Evolutionary conservation across 2,888 invertebrate species (phyloP), one percentile per base, ranked within the genome.

Genomic region (Bellardia pandia): DNA sequence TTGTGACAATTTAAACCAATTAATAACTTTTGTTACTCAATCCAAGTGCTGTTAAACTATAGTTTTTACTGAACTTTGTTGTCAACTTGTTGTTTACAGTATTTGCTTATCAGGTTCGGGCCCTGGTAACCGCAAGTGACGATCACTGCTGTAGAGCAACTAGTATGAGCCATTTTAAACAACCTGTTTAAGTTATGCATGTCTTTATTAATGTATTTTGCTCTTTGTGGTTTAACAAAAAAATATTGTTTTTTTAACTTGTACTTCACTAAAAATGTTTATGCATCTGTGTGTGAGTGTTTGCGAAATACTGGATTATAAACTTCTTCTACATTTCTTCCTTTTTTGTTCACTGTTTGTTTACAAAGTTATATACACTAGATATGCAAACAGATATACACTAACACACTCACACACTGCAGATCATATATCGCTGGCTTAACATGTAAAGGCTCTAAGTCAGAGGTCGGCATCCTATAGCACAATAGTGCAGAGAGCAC

Each of bases 261-360:
- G 3, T 40, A 16, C 62, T 40, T 9, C 3, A n/a, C 40, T n/a
- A 64, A 3, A 64, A 64, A 64, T 64, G 13, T 64, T 48, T 69
- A 33, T 51, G 33, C 33, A 51, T 37, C 3, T 45, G 9, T 71
- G 45, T 45, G 7, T 68, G 16, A 13, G 40, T 30, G 16, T 45
- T 74, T 60, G 30, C 30, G 74, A 58, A 40, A 23, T 23, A 58
- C 58, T 58, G 58, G 30, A 74, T 60, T 74, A 45, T 45, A 48
- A 30, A 69, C 30, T 37, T 37, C 37, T 4, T 23, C 23, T 23
- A 23, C 23, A 23, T 23, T 23, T 1, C 23, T 23, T 23, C 1
- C 23, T 23, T 23, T 23, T 51, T 69, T 69, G n/a, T 45, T 23
- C 23, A n/a, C 14, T 69, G 33, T 48, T 69, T 51, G 33, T 51